Base-by-base conservation (phyloP, 2,113 vertebrate species). In the Corynorhinus townsendii region DNA sequence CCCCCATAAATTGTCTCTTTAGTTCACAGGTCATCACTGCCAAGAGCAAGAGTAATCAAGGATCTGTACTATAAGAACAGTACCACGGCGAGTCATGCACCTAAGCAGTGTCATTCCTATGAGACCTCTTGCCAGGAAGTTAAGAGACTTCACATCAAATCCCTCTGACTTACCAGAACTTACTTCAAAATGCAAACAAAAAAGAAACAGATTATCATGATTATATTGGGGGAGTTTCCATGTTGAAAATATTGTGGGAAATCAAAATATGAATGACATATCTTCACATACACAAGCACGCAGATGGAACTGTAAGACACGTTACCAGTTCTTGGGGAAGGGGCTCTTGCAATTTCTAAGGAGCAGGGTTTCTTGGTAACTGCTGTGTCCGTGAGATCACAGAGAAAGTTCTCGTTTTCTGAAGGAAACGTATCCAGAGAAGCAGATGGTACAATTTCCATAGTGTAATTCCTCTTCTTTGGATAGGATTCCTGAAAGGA, bases 321-420 rank as follows among this genome's bases (percentile, higher is more conserved):
- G 93, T 98, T 99, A 99, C 99, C 99, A 96, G 99, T 98, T 97
- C 98, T 98, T 64, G 99, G 98, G 95, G 98, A 98, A 86, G 98
- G 98, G 97, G 98, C 97, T 86, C 98, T 98, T 95, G 98, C 98
- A 95, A 99, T 99, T 96, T 99, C 99, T 82, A 99, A 98, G 7
- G 99, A 99, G 97, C 99, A 99, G 85, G 99, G 99, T 89, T 99
- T 99, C 97, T 99, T 99, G 35, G 99, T 99, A 96, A 99, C 99
- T 49, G 99, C 99, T 76, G 98, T 98, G 89, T 99, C 99, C 98
- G 98, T 96, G 0, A 98, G 99, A 97, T 99, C 99, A 96, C 99
- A 99, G 0, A 99, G 98, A 97, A 98, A 99, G 97, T 98, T 99
- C 97, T 99, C 99, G 80, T 99, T 99, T 98, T 99, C 99, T 35